Conservation (phyloP, 2,797 vertebrate genomes). For the Malacoraja senta region DNA sequence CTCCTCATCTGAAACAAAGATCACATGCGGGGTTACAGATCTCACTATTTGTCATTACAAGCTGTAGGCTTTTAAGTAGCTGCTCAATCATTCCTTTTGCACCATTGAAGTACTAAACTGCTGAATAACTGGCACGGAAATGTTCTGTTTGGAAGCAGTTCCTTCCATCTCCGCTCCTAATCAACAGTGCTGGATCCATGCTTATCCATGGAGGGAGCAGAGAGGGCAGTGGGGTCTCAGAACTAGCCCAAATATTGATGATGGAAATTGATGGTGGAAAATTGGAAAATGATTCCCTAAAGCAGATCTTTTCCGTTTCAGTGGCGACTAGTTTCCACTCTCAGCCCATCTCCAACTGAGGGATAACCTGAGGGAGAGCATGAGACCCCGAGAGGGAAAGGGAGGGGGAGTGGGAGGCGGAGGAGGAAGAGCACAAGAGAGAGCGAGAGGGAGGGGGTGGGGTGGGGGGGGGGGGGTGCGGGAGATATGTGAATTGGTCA, state of each 20-base stretch:
- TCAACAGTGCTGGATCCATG: background rate
- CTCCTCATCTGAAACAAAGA: conserved; percentile 15
- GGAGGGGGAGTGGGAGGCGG: background rate
- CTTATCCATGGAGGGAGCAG: background rate
- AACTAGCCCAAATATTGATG: background rate
- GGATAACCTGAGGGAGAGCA: background rate
- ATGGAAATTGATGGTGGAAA: background rate
- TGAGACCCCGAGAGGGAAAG: no score
- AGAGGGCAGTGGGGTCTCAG: background rate
- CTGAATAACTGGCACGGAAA: background rate
- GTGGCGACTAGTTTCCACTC: background rate
- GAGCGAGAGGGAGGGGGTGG: background rate
- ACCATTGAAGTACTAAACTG: background rate
- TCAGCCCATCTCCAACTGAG: background rate
- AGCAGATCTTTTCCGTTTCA: background rate
- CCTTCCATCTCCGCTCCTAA: background rate
- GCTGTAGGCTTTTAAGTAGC: background rate
- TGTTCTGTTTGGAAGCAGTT: background rate
- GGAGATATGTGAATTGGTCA: background rate
- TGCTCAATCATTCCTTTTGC: background rate
- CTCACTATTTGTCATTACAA: background rate
- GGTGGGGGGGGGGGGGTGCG: no score
- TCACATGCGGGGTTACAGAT: background rate
- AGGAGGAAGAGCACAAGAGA: background rate
- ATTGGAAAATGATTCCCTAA: background rate